phyloP scores from a whole-genome alignment of 2,888 invertebrate genomes.

The Mimachlamys varia region DNA sequence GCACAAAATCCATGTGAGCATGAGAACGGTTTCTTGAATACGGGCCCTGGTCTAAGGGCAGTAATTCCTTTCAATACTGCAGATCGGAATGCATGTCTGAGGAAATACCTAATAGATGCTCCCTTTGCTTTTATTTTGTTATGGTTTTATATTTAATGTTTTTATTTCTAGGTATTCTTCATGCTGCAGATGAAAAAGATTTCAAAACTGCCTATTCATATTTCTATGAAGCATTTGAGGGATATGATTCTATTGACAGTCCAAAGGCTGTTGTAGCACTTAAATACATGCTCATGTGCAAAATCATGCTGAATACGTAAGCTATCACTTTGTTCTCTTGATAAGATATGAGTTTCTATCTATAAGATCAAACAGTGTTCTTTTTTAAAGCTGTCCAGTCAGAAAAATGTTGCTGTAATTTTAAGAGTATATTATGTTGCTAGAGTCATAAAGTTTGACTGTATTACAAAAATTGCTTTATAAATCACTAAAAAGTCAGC shows the following conservation, averaged over 20 bases:
- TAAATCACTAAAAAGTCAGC: too few species aligned
- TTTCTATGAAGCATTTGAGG: conserved; percentile 99
- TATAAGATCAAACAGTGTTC: too few species aligned
- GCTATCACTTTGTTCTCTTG: conserved; percentile 56
- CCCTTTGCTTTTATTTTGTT: too few species aligned
- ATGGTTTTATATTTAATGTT: not conserved
- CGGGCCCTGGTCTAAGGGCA: too few species aligned
- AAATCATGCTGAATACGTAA: conserved; percentile 95
- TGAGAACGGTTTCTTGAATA: too few species aligned
- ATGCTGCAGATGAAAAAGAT: conserved; percentile 99
- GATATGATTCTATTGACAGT: conserved; percentile 95
- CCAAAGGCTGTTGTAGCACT: conserved; percentile 96
- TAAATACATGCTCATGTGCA: conserved; percentile 99
- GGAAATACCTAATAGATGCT: too few species aligned
- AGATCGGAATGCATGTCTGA: too few species aligned
- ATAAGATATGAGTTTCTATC: too few species aligned
- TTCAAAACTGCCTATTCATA: conserved; percentile 99
- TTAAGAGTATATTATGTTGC: not conserved
- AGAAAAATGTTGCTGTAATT: not conserved
- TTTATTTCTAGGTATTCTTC: conserved; percentile 88
- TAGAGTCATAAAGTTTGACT: not conserved
- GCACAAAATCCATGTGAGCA: too few species aligned
- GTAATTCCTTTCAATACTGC: too few species aligned
- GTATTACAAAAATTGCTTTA: not conserved
- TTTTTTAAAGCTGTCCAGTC: not conserved